A percentile compares a stretch with the other conserved stretches of the same genome.
Conservation (phyloP, 2,797 vertebrate genomes). For the Telmatherina bonti region DNA sequence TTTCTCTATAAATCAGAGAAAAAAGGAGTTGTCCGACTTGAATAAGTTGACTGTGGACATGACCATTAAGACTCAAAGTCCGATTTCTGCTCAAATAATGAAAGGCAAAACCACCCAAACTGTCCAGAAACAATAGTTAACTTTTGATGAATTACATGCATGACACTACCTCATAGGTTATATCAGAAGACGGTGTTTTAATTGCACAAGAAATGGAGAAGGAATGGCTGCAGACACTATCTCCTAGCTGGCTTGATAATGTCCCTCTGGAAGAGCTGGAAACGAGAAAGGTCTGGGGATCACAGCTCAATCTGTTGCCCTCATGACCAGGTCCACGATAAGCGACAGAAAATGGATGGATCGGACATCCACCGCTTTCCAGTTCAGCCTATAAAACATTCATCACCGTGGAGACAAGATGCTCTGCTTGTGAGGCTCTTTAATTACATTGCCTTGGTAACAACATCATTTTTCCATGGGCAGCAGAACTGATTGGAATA, state of each 20-base stretch:
- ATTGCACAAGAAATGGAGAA: neutral
- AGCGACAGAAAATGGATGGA: neutral
- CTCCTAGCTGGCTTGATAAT: neutral
- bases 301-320: neutral
- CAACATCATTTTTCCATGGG: too few species aligned
- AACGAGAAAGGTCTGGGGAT: neutral
- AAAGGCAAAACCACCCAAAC: constrained; percentile 9
- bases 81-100: neutral
- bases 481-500: too few species aligned
- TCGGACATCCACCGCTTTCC: too few species aligned
- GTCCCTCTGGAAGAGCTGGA: neutral
- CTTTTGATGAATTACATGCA: constrained; percentile 6
- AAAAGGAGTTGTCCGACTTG: neutral
- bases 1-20: neutral
- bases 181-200: neutral
- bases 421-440: too few species aligned
- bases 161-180: neutral
- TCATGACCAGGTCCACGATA: neutral
- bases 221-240: too few species aligned
- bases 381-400: too few species aligned
- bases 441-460: too few species aligned
- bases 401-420: too few species aligned
- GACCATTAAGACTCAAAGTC: constrained; percentile 27
- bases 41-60: constrained; percentile 8
- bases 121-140: constrained; percentile 23